Percentiles rank a stretch among this genome's conserved stretches.
Evolutionary conservation across 1,140 invertebrate species (phyloP).

Genomic region (Drosophila hydei): DNA sequence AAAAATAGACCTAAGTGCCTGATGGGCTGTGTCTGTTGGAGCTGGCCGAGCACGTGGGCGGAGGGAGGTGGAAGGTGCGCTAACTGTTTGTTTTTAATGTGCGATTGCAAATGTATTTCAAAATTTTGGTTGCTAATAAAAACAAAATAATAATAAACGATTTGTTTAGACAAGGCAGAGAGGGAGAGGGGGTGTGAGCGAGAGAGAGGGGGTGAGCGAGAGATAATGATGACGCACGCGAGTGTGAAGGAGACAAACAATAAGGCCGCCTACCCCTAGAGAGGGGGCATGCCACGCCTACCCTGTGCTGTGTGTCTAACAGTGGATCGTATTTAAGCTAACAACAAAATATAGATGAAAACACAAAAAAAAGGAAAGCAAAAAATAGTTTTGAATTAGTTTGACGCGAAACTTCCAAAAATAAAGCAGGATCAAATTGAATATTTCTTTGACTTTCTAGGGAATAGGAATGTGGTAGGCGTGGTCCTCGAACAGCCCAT

Average conservation of each 20-base stretch:
- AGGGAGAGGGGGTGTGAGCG: too few relatives aligned
- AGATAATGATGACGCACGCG: conserved; percentile 56
- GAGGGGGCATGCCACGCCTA: conserved; percentile 59
- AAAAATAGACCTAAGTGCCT: conserved; percentile 55
- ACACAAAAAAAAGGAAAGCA: conserved; percentile 42
- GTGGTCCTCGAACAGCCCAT: neutral
- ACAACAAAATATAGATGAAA: conserved; percentile 20
- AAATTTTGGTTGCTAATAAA: conserved; percentile 31
- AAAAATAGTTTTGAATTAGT: conserved; percentile 58
- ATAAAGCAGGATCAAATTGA: conserved; percentile 43
- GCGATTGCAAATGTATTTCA: conserved; percentile 62
- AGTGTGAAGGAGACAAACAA: conserved; percentile 19
- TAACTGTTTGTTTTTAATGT: conserved; percentile 55
- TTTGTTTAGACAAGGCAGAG: conserved; percentile 49
- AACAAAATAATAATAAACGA: conserved; percentile 36
- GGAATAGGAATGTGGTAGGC: conserved; percentile 2
- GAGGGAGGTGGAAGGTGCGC: conserved; percentile 11
- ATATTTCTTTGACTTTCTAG: neutral
- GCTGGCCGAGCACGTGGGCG: neutral
- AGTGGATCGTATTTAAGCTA: conserved; percentile 81
- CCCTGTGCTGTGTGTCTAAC: conserved; percentile 73
- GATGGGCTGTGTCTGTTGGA: conserved; percentile 8
- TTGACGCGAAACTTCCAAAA: conserved; percentile 28
- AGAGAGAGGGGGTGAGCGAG: too few relatives aligned
- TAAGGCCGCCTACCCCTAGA: conserved; percentile 49